Conservation (phyloP, 2,113 vertebrate species). For the Stegastes partitus region DNA sequence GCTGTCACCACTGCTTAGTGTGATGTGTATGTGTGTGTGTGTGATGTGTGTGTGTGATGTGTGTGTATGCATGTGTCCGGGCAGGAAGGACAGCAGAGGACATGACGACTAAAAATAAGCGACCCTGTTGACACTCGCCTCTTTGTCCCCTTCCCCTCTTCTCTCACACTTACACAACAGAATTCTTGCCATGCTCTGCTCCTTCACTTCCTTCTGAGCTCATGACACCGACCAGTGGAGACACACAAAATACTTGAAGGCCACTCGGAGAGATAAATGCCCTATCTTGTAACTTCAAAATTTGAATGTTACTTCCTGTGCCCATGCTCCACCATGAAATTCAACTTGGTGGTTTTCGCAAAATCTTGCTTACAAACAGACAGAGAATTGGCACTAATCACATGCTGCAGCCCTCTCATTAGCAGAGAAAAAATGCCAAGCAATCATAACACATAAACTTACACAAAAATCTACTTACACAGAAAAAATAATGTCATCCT, state of each 20-base stretch:
- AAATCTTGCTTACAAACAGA: no score
- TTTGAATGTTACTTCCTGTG: no score
- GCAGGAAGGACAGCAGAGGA: conserved; percentile 57
- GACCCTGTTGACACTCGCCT: conserved; percentile 61
- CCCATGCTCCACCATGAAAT: no score
- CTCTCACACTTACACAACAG: conserved; percentile 43
- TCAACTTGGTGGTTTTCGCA: no score
- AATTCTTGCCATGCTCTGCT: conserved; percentile 66
- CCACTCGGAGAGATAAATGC: no score
- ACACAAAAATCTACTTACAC: no score
- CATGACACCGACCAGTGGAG: conserved; percentile 26
- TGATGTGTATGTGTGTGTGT: neutral
- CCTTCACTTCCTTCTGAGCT: conserved; percentile 50
- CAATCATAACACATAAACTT: no score
- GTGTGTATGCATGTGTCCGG: conserved; percentile 6
- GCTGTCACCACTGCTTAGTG: neutral
- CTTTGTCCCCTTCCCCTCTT: conserved; percentile 51
- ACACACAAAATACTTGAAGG: neutral
- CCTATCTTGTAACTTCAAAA: no score
- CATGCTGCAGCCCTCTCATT: no score
- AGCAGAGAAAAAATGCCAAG: no score
- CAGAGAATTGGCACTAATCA: no score
- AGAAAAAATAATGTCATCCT: no score
- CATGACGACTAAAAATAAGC: conserved; percentile 72
- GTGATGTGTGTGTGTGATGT: neutral